Evolutionary conservation across 1,140 invertebrate genomes (phyloP).

Genomic region (Cotesia chilonis): DNA sequence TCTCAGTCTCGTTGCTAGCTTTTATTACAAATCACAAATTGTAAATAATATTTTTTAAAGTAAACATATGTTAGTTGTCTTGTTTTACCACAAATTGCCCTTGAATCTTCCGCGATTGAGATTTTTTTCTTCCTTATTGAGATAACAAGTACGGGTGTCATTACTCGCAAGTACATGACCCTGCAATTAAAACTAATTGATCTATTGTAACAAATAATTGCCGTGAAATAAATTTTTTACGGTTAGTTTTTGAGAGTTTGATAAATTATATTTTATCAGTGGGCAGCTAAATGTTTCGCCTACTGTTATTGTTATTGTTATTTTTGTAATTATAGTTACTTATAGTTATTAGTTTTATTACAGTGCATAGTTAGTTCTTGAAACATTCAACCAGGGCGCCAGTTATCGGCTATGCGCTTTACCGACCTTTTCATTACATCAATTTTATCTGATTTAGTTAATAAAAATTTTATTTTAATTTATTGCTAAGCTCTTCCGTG

Average conservation of each 20-base stretch:
- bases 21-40: not conserved
- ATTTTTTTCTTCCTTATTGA: conserved; percentile 20
- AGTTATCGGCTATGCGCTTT: conserved; percentile 5
- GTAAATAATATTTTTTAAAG: too few relatives aligned
- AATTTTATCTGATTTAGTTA: not conserved
- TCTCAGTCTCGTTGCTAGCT: conserved; percentile 1
- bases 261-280: too few relatives aligned
- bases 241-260: not conserved
- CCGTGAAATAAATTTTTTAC: not conserved
- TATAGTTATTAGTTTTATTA: too few relatives aligned
- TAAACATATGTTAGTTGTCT: not conserved
- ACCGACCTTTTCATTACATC: conserved; percentile 3
- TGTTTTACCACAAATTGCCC: not conserved
- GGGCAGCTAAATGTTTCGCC: too few relatives aligned
- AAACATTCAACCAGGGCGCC: conserved; percentile 20
- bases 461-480: conserved; percentile 1
- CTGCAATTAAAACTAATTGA: conserved; percentile 9
- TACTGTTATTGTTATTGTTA: too few relatives aligned
- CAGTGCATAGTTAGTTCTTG: not conserved
- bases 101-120: conserved; percentile 16
- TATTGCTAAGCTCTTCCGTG: not conserved
- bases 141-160: not conserved
- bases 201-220: not conserved
- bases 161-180: conserved; percentile 3
- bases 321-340: too few relatives aligned